Percentiles rank a stretch among this genome's conserved stretches.
Evolutionary conservation across 1,140 invertebrate genomes (phyloP).

Genomic region (Neodiprion fabricii): DNA sequence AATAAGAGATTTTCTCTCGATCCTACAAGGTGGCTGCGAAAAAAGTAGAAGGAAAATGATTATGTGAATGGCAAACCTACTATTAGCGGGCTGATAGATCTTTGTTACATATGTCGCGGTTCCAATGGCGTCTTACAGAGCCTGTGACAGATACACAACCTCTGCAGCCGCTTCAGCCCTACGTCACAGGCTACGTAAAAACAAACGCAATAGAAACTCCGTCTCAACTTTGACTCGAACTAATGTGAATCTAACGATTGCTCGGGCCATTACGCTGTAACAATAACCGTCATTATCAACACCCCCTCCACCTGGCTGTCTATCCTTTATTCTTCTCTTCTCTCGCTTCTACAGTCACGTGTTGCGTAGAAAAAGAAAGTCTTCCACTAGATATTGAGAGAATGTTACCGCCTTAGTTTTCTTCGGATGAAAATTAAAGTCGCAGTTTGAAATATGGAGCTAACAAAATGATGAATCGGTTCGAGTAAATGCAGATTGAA

Average conservation of each 20-base stretch:
- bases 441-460: too few species aligned
- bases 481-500: too few species aligned
- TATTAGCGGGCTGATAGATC: not conserved
- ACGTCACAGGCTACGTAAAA: not conserved
- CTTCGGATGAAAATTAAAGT: too few species aligned
- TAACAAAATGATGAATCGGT: too few species aligned
- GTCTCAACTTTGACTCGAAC: constrained; percentile 20
- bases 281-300: constrained; percentile 14
- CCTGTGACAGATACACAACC: not conserved
- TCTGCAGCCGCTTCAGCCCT: not conserved
- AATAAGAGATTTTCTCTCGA: too few species aligned
- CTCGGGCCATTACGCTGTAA: constrained; percentile 23
- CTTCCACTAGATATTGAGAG: not conserved
- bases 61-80: not conserved
- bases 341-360: not conserved
- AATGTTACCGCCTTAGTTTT: too few species aligned
- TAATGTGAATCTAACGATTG: constrained; percentile 30
- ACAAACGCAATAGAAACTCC: constrained; percentile 8
- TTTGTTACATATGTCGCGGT: not conserved
- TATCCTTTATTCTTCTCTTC: not conserved
- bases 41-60: too few species aligned
- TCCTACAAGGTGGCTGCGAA: too few species aligned
- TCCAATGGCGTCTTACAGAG: not conserved
- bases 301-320: constrained; percentile 1
- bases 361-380: not conserved